Base-by-base conservation (phyloP, 2,888 invertebrate species). In the Philaethria dido region DNA sequence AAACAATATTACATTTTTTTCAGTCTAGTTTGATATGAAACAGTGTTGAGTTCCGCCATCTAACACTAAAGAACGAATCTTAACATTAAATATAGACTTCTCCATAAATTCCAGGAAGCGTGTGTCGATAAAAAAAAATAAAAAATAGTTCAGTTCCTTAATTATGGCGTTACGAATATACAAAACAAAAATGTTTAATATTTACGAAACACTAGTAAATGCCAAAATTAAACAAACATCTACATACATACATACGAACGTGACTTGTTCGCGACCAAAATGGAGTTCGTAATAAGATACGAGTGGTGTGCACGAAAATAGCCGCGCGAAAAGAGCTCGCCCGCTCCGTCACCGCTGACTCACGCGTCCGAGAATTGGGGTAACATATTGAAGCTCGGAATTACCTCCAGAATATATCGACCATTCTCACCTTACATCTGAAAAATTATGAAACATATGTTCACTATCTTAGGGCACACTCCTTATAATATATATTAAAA, bases 271-370 rank as follows among this genome's bases (percentile, higher is more conserved):
- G 74, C 75, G 75, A 83, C 85, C 73, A 80, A 90, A 88, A 88
- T 83, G 84, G 88, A 77, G 79, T 78, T 79, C 80, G 91, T 89
- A 91, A 91, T 81, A 81, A 86, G 89, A 91, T 89, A 82, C 84
- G 86, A 80, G 82, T 72, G 74, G 77, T 75, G 77, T 72, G 74
- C 72, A 74, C 76, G 65, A 71, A 78, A 78, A 78, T 78, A 78
- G 77, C 71, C 66, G 68, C 66, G 70, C 72, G 72, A 71, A 74
- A 74, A 75, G 75, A 74, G 74, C 74, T 71, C 71, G 73, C 55
- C 57, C 74, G 80, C 76, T 66, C 75, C 78, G 78, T 77, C 77
- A 78, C 75, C 75, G 65, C 67, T 77, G 78, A 77, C 72, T 78
- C 78, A 77, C 67, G 62, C 73, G 66, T 60, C 25, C 33, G n/a